Conservation (phyloP, 1,140 invertebrate genomes). For the Drosophila kohkoa region DNA sequence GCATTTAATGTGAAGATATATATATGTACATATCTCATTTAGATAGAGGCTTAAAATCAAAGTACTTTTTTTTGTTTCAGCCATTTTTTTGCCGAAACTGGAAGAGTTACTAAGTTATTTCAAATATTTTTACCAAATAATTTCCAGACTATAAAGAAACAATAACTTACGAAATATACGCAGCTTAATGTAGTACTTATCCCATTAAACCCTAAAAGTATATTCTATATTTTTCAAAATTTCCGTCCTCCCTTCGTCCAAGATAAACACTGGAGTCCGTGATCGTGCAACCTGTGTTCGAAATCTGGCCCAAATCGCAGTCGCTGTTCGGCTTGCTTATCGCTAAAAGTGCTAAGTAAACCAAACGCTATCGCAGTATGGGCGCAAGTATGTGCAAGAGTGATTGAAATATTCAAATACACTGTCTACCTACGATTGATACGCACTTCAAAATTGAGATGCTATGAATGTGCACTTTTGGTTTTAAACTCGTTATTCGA, state of each 20-base stretch:
- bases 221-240: constrained; percentile 35
- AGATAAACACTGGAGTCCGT: not conserved
- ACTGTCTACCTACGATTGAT: constrained; percentile 9
- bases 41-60: too few species aligned
- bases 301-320: constrained; percentile 72
- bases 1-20: too few species aligned
- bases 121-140: too few species aligned
- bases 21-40: too few species aligned
- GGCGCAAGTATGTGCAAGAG: too few species aligned
- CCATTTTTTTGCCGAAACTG: too few species aligned
- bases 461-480: too few species aligned
- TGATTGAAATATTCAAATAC: constrained; percentile 23
- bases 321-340: constrained; percentile 52
- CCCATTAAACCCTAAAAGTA: constrained; percentile 62
- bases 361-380: constrained; percentile 30
- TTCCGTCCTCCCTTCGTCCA: not conserved
- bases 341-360: constrained; percentile 69
- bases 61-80: too few species aligned
- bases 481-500: too few species aligned
- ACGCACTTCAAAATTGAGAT: not conserved
- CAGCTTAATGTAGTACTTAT: not conserved
- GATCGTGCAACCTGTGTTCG: constrained; percentile 31
- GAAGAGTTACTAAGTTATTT: too few species aligned
- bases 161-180: not conserved
- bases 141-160: too few species aligned